A percentile compares a stretch with the other conserved stretches of the same genome.
These are phyloP conservation scores for Nebria salina DNA, from an alignment of 2,888 invertebrate genomes.

Conservation along the genomic window DNA sequence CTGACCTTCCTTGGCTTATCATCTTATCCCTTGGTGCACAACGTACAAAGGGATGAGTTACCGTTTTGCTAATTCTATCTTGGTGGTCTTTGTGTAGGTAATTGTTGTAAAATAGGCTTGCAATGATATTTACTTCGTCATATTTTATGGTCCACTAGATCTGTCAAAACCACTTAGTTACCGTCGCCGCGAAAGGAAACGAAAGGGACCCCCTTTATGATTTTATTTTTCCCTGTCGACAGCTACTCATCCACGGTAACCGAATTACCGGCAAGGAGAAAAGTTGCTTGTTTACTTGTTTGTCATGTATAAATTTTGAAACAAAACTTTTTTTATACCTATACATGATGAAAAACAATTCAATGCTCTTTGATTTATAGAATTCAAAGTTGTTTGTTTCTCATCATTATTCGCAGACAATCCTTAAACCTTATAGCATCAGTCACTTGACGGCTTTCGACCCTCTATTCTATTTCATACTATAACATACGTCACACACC, in stretches of 20 bases:
- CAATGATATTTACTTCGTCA: constrained; percentile 48
- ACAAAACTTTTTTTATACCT: background rate
- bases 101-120: constrained; percentile 45
- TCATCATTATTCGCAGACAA: background rate
- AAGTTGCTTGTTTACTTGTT: background rate
- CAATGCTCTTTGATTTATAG: background rate
- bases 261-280: background rate
- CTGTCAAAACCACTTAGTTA: constrained; percentile 44
- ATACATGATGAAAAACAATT: background rate
- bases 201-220: constrained; percentile 29
- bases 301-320: background rate
- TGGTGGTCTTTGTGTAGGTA: constrained; percentile 45
- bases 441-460: constrained; percentile 34
- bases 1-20: constrained; percentile 31
- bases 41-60: constrained; percentile 18
- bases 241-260: background rate
- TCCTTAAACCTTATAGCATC: constrained; percentile 5
- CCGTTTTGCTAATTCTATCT: constrained; percentile 35
- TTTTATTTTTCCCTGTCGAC: constrained; percentile 18
- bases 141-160: constrained; percentile 47
- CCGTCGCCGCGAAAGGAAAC: constrained; percentile 11
- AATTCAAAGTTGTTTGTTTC: background rate
- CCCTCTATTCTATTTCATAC: constrained; percentile 7
- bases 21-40: constrained; percentile 34
- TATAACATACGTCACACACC: constrained; percentile 11